These are phyloP conservation scores for Torymus auratus DNA, from an alignment of 2,888 invertebrate genomes.

Conservation along the genomic window DNA sequence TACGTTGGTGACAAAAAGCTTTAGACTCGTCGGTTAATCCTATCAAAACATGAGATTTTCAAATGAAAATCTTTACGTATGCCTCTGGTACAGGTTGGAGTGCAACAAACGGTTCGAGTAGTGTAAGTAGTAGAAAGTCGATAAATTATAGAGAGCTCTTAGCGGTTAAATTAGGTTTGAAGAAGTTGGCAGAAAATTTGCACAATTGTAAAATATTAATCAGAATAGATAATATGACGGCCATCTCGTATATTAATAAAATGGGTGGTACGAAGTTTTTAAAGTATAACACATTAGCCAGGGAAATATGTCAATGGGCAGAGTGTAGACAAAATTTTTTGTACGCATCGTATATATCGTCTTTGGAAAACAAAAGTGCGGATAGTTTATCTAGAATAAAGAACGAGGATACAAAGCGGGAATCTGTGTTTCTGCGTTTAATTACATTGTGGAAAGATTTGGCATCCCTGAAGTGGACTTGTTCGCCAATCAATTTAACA, in stretches of 20 bases:
- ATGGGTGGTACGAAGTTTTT: slow-evolving; percentile 60
- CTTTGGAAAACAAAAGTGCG: slow-evolving; percentile 59
- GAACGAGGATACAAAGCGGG: slow-evolving; percentile 40
- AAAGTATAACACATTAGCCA: slow-evolving; percentile 52
- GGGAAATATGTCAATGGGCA: slow-evolving; percentile 61
- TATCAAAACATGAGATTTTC: slow-evolving; percentile 26
- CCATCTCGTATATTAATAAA: slow-evolving; percentile 56
- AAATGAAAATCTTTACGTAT: slow-evolving; percentile 49
- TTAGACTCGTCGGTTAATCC: slow-evolving; percentile 6
- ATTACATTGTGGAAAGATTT: too few relatives aligned
- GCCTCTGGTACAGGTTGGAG: slow-evolving; percentile 54
- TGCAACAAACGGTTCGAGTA: slow-evolving; percentile 12
- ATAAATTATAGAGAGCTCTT: slow-evolving; percentile 23
- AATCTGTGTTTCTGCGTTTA: too few relatives aligned
- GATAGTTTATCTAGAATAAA: slow-evolving; percentile 62
- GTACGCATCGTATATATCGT: slow-evolving; percentile 59
- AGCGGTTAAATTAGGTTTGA: slow-evolving; percentile 20
- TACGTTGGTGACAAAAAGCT: slow-evolving; percentile 47
- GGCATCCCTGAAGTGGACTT: too few relatives aligned
- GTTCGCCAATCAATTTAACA: too few relatives aligned
- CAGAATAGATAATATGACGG: slow-evolving; percentile 57
- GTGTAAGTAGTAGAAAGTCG: neutral
- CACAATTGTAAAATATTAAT: slow-evolving; percentile 56
- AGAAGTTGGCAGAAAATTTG: slow-evolving; percentile 28
- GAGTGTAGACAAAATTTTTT: slow-evolving; percentile 58